Evolutionary conservation across 1,140 invertebrate species (phyloP).

Genomic region (Panulirus ornatus): DNA sequence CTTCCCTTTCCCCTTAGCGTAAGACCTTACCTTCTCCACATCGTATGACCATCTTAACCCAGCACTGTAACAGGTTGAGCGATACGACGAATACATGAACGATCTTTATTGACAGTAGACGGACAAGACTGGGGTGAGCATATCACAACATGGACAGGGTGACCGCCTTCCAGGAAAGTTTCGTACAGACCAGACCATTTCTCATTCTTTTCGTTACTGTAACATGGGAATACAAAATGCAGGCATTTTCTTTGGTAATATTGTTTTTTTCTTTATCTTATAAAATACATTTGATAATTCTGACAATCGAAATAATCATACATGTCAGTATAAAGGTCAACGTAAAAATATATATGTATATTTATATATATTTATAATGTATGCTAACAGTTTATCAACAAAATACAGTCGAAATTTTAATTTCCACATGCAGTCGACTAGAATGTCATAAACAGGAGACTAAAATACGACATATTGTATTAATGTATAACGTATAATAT

Average conservation of each 20-base stretch:
- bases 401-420: too few species aligned
- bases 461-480: not conserved
- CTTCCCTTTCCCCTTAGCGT: too few species aligned
- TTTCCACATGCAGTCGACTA: conserved; percentile 35
- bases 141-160: conserved; percentile 72
- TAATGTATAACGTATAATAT: not conserved
- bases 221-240: conserved; percentile 39
- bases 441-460: conserved; percentile 9
- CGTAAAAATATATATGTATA: too few species aligned
- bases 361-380: not conserved
- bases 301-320: conserved; percentile 24
- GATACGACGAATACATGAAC: conserved; percentile 60
- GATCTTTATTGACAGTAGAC: conserved; percentile 73
- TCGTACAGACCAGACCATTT: not conserved
- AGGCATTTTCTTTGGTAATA: not conserved
- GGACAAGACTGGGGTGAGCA: conserved; percentile 71
- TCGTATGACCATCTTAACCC: too few species aligned
- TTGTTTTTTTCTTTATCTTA: too few species aligned
- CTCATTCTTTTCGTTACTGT: not conserved
- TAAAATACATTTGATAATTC: conserved; percentile 21
- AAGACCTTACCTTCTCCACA: not conserved
- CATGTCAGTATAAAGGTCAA: not conserved
- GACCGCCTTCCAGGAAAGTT: conserved; percentile 44
- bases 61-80: too few species aligned
- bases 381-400: not conserved